Percentiles rank a stretch among this genome's conserved stretches.
Evolutionary conservation across 1,140 invertebrate genomes (phyloP).

Genomic region (Euborellia annulipes): DNA sequence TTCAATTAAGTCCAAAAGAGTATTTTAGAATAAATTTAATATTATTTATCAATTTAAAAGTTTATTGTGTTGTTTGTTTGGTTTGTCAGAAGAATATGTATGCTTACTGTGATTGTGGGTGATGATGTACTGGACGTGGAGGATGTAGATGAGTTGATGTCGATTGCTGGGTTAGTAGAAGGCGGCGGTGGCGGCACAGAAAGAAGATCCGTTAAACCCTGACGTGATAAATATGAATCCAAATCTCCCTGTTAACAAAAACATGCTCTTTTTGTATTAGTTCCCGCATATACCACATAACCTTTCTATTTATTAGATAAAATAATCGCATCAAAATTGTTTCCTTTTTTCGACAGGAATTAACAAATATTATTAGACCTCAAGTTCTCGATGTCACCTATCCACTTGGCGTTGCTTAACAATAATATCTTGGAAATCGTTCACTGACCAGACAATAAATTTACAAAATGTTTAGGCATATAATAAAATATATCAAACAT

Average conservation of each 20-base stretch:
- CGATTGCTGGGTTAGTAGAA: not conserved
- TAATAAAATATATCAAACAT: not conserved
- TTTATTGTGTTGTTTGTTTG: slow-evolving; percentile 17
- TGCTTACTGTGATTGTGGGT: slow-evolving; percentile 13
- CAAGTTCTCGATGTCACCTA: not conserved
- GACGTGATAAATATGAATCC: not conserved
- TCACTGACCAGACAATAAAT: not conserved
- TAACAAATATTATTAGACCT: not conserved
- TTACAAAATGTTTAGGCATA: not conserved
- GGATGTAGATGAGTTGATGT: not conserved
- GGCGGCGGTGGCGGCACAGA: not conserved
- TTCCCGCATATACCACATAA: not conserved
- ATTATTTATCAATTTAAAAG: not conserved
- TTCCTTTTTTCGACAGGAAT: slow-evolving; percentile 1
- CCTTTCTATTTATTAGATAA: slow-evolving; percentile 1
- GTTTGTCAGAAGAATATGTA: slow-evolving; percentile 10
- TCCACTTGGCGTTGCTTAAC: not conserved
- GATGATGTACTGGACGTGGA: slow-evolving; percentile 4
- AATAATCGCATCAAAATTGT: too few relatives aligned
- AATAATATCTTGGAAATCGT: not conserved
- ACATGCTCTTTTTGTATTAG: not conserved
- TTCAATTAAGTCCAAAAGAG: not conserved
- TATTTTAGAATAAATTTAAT: not conserved
- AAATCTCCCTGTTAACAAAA: not conserved
- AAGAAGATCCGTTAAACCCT: not conserved